Conservation (phyloP, 1,140 invertebrate species). For the Meloidogyne chitwoodi region DNA sequence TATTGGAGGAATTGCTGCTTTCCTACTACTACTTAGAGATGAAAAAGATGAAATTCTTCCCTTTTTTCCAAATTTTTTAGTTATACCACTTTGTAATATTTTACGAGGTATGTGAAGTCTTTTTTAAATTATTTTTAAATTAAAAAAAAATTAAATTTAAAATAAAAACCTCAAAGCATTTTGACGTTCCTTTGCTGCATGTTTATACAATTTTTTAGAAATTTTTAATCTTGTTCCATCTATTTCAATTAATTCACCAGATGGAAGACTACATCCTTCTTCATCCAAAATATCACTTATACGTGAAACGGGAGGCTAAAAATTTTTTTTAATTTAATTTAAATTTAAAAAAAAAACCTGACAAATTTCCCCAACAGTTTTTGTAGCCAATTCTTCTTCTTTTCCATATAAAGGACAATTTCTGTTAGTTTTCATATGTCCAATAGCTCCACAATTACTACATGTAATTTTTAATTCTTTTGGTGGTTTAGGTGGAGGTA, state of each 20-base stretch:
- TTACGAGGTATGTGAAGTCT: constrained; percentile 41
- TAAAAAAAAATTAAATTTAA: constrained; percentile 8
- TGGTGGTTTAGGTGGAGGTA: constrained; percentile 72
- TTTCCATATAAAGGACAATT: constrained; percentile 86
- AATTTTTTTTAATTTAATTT: neutral
- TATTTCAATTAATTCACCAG: constrained; percentile 38
- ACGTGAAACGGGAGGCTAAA: constrained; percentile 8
- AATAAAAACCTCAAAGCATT: constrained; percentile 36
- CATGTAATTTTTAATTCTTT: constrained; percentile 71
- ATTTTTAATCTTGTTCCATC: constrained; percentile 47
- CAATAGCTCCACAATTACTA: constrained; percentile 81
- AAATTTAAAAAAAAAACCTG: neutral
- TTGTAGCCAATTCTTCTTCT: constrained; percentile 65
- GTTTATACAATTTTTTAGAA: constrained; percentile 45
- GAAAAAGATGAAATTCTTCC: neutral
- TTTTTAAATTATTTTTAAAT: neutral
- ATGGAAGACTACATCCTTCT: constrained; percentile 6
- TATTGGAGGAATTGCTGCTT: neutral
- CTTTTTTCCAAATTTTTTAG: neutral
- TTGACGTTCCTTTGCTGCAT: constrained; percentile 39
- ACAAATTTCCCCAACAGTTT: constrained; percentile 49
- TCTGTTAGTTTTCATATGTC: constrained; percentile 86
- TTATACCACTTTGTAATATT: constrained; percentile 23
- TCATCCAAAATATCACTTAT: constrained; percentile 9
- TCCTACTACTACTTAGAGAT: neutral